Conservation (phyloP, 2,888 invertebrate species). For the Lamellibrachia columna region DNA sequence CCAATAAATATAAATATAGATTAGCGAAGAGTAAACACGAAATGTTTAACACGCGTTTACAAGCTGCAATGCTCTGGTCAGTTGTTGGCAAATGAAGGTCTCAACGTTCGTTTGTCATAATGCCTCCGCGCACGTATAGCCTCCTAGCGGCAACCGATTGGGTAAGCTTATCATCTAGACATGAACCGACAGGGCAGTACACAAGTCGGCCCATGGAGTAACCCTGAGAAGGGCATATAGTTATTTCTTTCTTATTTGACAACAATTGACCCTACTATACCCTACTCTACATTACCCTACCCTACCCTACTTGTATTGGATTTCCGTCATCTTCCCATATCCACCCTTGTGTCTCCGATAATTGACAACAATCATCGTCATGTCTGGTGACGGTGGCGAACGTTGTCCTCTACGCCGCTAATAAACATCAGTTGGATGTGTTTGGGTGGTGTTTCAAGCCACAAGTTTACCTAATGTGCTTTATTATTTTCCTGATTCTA, state of each 20-base stretch:
- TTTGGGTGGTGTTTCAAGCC: too few species aligned
- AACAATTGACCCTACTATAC: neutral
- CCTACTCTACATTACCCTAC: too few species aligned
- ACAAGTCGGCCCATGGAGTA: too few species aligned
- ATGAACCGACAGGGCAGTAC: neutral
- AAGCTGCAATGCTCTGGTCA: neutral
- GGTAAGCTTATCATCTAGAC: neutral
- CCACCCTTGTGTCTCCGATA: neutral
- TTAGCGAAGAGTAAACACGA: neutral
- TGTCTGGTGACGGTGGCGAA: too few species aligned
- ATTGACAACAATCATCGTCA: neutral
- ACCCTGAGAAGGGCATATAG: neutral
- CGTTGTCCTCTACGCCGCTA: too few species aligned
- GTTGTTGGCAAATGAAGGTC: neutral
- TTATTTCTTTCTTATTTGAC: neutral
- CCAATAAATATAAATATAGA: neutral
- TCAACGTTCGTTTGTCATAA: too few species aligned
- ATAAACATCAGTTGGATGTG: too few species aligned
- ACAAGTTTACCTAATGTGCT: too few species aligned
- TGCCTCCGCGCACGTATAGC: neutral
- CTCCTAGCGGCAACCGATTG: neutral
- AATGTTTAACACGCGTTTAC: neutral
- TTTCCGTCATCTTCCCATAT: neutral
- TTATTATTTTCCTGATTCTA: too few species aligned
- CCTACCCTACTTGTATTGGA: neutral